Conservation (phyloP, 1,140 invertebrate genomes). For the Penaeus japonicus region DNA sequence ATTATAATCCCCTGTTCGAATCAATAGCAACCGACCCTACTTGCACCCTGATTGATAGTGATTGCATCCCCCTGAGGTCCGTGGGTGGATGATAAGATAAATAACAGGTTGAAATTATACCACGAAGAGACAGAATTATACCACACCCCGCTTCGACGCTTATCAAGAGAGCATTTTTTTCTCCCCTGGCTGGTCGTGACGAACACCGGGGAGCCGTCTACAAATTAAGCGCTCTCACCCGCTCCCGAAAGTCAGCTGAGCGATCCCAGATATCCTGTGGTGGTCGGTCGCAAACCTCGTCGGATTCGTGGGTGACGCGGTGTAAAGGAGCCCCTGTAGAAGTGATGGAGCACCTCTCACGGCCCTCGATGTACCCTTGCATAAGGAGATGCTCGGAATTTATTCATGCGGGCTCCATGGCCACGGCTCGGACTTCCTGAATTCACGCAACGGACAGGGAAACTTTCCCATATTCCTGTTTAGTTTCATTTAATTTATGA, state of each 20-base stretch:
- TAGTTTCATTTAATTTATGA: too few species aligned
- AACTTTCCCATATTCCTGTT: too few species aligned
- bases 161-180: neutral
- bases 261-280: slow-evolving; percentile 14
- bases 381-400: too few species aligned
- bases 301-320: neutral
- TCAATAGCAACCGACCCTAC: slow-evolving; percentile 1
- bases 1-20: slow-evolving; percentile 1
- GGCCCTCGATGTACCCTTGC: too few species aligned
- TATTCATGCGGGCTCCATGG: too few species aligned
- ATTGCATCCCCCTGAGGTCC: neutral
- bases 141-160: neutral
- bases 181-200: slow-evolving; percentile 19
- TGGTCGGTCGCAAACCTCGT: neutral
- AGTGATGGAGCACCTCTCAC: neutral
- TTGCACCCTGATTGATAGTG: slow-evolving; percentile 20
- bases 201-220: neutral
- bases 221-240: slow-evolving; percentile 20
- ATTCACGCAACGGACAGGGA: too few species aligned
- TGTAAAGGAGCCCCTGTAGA: slow-evolving; percentile 13
- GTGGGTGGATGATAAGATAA: slow-evolving; percentile 24
- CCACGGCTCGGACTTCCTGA: too few species aligned
- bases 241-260: slow-evolving; percentile 7
- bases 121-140: neutral
- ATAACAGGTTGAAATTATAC: neutral